Evolutionary conservation across 1,140 invertebrate species (phyloP).

Genomic region (Drosophila tristis): DNA sequence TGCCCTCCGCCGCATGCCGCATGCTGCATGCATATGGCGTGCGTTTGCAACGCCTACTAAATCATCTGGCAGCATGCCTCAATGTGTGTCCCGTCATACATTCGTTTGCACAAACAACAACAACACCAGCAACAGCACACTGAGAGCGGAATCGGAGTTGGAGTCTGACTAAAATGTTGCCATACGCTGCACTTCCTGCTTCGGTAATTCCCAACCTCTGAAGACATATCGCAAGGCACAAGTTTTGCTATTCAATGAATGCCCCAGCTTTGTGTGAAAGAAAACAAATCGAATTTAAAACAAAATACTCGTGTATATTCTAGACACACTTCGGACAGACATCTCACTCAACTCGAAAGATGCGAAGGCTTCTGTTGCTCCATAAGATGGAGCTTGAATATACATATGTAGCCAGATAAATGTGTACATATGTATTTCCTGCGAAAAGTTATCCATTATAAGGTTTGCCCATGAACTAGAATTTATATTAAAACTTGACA

Average conservation of each 20-base stretch:
- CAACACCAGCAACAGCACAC: conserved; percentile 17
- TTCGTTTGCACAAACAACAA: conserved; percentile 63
- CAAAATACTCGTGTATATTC: neutral
- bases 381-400: too few relatives aligned
- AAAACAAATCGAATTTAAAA: conserved; percentile 26
- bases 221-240: conserved; percentile 33
- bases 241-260: conserved; percentile 50
- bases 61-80: conserved; percentile 75
- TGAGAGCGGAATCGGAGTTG: neutral
- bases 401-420: neutral
- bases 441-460: too few relatives aligned
- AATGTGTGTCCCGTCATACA: conserved; percentile 57
- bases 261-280: conserved; percentile 28
- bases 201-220: conserved; percentile 35
- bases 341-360: too few relatives aligned
- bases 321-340: too few relatives aligned
- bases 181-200: conserved; percentile 75
- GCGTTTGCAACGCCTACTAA: conserved; percentile 81
- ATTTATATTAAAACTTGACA: too few relatives aligned
- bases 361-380: too few relatives aligned
- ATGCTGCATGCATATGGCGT: conserved; percentile 77
- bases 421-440: conserved; percentile 4
- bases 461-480: too few relatives aligned
- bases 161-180: conserved; percentile 52
- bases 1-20: conserved; percentile 42